Evolutionary conservation across 2,888 invertebrate species (phyloP).

Genomic region (Helobdella robusta): DNA sequence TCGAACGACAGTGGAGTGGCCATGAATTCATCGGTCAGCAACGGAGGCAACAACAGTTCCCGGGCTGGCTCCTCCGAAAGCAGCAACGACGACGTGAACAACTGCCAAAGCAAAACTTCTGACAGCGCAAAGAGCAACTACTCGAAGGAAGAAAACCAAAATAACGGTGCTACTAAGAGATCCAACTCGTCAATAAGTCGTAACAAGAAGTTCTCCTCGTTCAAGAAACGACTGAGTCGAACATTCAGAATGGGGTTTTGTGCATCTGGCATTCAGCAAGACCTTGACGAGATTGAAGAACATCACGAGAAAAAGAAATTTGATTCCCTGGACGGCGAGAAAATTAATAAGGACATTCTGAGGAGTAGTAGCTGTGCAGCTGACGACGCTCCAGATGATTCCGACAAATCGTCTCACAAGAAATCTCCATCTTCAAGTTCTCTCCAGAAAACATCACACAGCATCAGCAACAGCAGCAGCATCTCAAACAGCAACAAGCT

Average conservation of each 20-base stretch:
- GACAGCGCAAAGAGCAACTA: background rate
- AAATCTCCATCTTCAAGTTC: background rate
- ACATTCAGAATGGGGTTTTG: slow-evolving; percentile 22
- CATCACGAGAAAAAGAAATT: slow-evolving; percentile 2
- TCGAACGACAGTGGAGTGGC: too few relatives aligned
- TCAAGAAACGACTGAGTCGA: slow-evolving; percentile 16
- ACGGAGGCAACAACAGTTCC: background rate
- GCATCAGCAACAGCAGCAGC: too few relatives aligned
- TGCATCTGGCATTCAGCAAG: slow-evolving; percentile 18
- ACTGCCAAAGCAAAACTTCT: background rate
- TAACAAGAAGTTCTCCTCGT: slow-evolving; percentile 20
- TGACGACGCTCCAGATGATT: background rate
- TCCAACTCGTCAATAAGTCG: background rate
- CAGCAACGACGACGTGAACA: slow-evolving; percentile 8
- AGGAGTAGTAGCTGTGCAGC: background rate
- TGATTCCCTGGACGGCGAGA: too few relatives aligned
- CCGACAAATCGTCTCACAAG: background rate
- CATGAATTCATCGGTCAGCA: slow-evolving; percentile 14
- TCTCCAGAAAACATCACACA: too few relatives aligned
- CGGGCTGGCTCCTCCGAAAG: background rate
- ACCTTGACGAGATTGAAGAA: slow-evolving; percentile 5
- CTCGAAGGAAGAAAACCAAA: background rate
- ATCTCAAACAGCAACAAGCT: too few relatives aligned
- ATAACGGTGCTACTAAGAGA: background rate
- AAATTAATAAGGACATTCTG: background rate